Percentiles rank a stretch among this genome's conserved stretches.
phyloP scores from a whole-genome alignment of 2,888 invertebrate genomes.

The Drosophila anomelani region DNA sequence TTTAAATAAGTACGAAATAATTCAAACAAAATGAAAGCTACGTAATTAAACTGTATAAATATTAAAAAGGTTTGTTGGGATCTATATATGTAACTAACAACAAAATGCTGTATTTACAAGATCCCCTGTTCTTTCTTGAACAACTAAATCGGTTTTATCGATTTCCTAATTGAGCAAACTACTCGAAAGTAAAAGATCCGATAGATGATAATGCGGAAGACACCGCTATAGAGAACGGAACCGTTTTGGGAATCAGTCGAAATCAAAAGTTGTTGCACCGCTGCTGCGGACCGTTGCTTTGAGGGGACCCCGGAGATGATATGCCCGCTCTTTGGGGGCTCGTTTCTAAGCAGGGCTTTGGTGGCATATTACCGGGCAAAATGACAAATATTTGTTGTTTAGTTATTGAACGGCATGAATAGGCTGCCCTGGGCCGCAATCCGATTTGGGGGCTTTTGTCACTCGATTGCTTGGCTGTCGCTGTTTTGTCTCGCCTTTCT shows the following conservation, averaged over 20 bases:
- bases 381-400: conserved; percentile 75
- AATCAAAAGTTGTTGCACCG: conserved; percentile 69
- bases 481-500: conserved; percentile 67
- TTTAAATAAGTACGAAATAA: too few relatives aligned
- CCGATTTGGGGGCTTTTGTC: conserved; percentile 79
- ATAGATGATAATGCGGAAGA: conserved; percentile 29
- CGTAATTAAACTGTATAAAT: too few relatives aligned
- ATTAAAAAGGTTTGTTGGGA: too few relatives aligned
- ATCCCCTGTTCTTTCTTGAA: not conserved
- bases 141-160: not conserved
- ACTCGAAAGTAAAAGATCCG: conserved; percentile 10
- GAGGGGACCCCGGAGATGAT: not conserved
- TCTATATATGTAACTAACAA: not conserved
- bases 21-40: too few relatives aligned
- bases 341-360: conserved; percentile 35
- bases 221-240: conserved; percentile 63
- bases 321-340: conserved; percentile 17
- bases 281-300: conserved; percentile 50
- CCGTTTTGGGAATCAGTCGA: conserved; percentile 47
- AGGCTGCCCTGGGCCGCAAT: conserved; percentile 67
- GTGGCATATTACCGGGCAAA: conserved; percentile 63
- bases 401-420: conserved; percentile 70
- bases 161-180: conserved; percentile 10
- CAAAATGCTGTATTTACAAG: not conserved
- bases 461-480: conserved; percentile 63